Percentiles rank a stretch among this genome's conserved stretches.
Evolutionary conservation across 2,113 vertebrate species (phyloP).

Genomic region (Otocyon megalotis): DNA sequence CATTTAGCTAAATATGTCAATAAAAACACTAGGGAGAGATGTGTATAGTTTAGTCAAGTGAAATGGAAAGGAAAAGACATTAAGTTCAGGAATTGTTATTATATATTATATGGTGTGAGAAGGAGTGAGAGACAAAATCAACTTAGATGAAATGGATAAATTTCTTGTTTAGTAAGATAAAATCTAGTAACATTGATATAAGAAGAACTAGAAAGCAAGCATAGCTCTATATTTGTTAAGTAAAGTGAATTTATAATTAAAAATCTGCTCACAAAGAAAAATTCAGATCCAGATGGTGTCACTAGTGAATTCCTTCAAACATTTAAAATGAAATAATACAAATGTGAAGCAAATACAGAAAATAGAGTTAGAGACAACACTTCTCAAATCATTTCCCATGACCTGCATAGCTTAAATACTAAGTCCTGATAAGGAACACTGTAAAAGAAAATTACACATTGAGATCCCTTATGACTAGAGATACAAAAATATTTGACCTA

Average conservation of each 20-base stretch:
- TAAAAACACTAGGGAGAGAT: background rate
- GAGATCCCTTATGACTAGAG: background rate
- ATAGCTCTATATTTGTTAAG: constrained; percentile 24
- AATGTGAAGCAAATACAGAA: background rate
- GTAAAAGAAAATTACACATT: background rate
- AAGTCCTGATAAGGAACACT: background rate
- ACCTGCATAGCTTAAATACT: background rate
- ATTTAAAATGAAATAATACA: background rate
- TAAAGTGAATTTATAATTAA: constrained; percentile 18
- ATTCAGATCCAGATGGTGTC: background rate
- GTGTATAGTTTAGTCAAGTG: background rate
- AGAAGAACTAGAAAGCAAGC: background rate
- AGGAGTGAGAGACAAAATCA: background rate
- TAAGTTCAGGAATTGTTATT: background rate
- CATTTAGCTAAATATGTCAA: background rate
- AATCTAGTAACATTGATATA: background rate
- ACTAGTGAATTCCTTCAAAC: constrained; percentile 15
- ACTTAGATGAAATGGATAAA: background rate
- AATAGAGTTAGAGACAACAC: background rate
- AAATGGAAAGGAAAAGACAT: background rate
- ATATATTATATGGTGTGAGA: background rate
- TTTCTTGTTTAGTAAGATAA: background rate
- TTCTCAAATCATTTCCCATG: background rate
- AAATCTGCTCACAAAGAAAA: background rate
- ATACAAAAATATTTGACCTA: background rate